Conservation (phyloP, 2,113 vertebrate genomes). For the Cyprinus carpio region DNA sequence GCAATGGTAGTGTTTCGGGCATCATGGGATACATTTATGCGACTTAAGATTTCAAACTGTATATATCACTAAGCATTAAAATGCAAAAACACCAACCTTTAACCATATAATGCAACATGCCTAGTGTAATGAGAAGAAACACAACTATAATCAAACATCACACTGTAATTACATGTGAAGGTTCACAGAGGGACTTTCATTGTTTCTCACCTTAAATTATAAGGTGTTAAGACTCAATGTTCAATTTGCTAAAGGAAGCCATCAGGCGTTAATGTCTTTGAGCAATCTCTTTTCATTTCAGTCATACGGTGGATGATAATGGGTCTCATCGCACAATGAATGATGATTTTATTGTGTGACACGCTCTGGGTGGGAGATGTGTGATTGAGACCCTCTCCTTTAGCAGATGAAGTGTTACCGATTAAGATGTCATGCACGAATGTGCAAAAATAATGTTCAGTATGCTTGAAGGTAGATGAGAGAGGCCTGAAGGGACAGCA, state of each 20-base stretch:
- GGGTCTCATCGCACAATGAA: not conserved
- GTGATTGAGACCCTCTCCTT: not conserved
- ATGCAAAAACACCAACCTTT: not conserved
- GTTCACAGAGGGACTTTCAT: not conserved
- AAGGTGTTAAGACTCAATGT: not conserved
- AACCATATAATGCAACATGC: not conserved
- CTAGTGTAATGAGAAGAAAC: not conserved
- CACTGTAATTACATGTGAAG: slow-evolving; percentile 2
- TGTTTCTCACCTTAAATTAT: not conserved
- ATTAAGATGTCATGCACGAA: not conserved
- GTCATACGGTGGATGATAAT: not conserved
- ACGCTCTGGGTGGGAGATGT: not conserved
- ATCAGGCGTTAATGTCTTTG: not conserved
- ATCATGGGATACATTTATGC: not conserved
- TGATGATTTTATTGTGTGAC: not conserved
- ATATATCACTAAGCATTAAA: not conserved
- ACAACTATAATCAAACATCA: not conserved
- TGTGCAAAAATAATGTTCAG: not conserved
- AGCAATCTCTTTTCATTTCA: slow-evolving; percentile 5
- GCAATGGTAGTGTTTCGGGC: not conserved
- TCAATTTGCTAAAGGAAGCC: not conserved
- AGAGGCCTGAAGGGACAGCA: not conserved
- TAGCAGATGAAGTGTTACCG: not conserved
- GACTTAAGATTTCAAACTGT: not conserved
- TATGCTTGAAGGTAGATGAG: too few species aligned